Evolutionary conservation across 2,888 invertebrate species (phyloP).

Genomic region (Chrysolina americana): DNA sequence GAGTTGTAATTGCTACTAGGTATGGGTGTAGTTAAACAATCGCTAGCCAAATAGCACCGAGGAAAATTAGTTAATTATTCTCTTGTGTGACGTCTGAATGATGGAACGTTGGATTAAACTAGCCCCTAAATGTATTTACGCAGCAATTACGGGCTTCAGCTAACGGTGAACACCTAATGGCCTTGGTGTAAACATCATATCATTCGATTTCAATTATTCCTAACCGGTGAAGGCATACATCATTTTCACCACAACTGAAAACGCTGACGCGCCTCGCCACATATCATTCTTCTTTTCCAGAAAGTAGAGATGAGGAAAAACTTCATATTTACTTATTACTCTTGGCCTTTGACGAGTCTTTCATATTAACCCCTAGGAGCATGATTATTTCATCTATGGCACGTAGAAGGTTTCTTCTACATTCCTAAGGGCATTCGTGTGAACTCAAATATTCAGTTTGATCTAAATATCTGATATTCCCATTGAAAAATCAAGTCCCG

Average conservation of each 20-base stretch:
- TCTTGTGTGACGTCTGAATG: slow-evolving; percentile 53
- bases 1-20: slow-evolving; percentile 59
- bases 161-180: slow-evolving; percentile 32
- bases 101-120: slow-evolving; percentile 52
- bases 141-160: slow-evolving; percentile 51
- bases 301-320: no score
- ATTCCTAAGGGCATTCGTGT: no score
- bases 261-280: neutral
- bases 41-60: slow-evolving; percentile 58
- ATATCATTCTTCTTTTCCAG: no score
- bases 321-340: no score
- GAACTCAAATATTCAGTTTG: no score
- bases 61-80: slow-evolving; percentile 62
- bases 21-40: slow-evolving; percentile 62
- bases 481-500: no score
- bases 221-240: neutral
- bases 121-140: slow-evolving; percentile 60
- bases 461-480: no score
- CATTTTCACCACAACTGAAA: neutral
- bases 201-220: neutral
- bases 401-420: no score
- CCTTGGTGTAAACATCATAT: slow-evolving; percentile 23
- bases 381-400: no score
- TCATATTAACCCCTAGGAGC: neutral
- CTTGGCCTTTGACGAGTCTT: no score